Percentiles rank a stretch among this genome's conserved stretches.
Evolutionary conservation across 2,888 invertebrate species (phyloP).

Genomic region (Ochropacha duplaris): DNA sequence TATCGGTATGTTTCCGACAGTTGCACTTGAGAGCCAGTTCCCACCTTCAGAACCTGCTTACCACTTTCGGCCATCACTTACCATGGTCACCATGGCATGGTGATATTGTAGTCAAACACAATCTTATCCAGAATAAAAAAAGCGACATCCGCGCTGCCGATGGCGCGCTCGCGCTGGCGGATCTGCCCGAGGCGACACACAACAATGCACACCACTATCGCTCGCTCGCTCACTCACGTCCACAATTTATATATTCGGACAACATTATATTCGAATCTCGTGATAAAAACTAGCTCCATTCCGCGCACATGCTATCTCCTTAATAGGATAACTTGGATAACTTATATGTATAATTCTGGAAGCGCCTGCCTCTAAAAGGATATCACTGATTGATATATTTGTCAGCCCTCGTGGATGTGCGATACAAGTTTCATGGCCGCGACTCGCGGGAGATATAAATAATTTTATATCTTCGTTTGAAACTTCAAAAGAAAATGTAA

Average conservation of each 20-base stretch:
- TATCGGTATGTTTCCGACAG: no score
- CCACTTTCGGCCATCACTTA: no score
- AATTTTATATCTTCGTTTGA: neutral
- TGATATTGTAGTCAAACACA: no score
- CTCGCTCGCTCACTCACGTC: neutral
- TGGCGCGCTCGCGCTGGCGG: neutral
- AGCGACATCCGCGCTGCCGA: neutral
- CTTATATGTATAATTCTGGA: conserved; percentile 18
- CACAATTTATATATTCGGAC: conserved; percentile 22
- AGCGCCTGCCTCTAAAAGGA: neutral
- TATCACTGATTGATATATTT: neutral
- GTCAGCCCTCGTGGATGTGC: neutral
- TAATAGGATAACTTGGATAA: conserved; percentile 28
- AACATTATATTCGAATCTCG: conserved; percentile 24
- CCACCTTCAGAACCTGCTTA: no score
- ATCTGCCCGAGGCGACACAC: neutral
- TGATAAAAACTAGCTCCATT: conserved; percentile 29
- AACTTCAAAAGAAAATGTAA: no score
- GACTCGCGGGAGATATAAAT: neutral
- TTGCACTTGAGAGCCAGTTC: no score
- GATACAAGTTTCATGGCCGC: neutral
- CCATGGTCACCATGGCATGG: no score
- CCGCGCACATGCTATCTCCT: conserved; percentile 16
- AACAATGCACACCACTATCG: neutral
- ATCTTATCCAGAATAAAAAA: no score